Conservation (phyloP, 2,113 vertebrate species). For the Prunella fulvescens region DNA sequence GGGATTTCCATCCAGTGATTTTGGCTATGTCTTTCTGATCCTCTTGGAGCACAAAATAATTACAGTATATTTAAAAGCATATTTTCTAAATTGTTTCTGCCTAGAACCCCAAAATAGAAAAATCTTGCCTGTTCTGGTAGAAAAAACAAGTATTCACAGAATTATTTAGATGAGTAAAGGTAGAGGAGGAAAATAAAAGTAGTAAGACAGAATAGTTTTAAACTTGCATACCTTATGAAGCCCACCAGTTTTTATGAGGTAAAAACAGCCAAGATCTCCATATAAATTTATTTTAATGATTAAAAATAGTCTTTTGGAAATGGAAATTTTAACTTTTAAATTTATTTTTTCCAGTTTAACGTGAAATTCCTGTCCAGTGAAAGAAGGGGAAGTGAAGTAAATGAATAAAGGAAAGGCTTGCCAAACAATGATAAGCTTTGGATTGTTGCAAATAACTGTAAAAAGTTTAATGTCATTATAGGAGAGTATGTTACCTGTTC, state of each 20-base stretch:
- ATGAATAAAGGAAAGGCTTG: background rate
- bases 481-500: background rate
- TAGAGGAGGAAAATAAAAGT: background rate
- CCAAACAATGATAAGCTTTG: background rate
- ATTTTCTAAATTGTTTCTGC: background rate
- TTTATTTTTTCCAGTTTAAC: background rate
- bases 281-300: background rate
- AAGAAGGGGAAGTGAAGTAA: slow-evolving; percentile 11
- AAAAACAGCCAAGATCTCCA: background rate
- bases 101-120: background rate
- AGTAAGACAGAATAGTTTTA: background rate
- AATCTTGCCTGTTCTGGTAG: background rate
- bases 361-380: background rate
- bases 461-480: background rate
- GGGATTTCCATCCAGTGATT: background rate
- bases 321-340: background rate
- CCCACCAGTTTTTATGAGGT: background rate
- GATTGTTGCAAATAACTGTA: background rate
- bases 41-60: background rate
- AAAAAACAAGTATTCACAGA: background rate
- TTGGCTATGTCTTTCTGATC: background rate
- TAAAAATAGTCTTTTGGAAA: background rate
- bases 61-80: background rate
- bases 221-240: background rate
- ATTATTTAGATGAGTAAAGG: background rate